A percentile compares a stretch with the other conserved stretches of the same genome.
Evolutionary conservation across 92 coral and sea anemone genomes (phyloP).

Genomic region (Zoanthus sansibaricus): DNA sequence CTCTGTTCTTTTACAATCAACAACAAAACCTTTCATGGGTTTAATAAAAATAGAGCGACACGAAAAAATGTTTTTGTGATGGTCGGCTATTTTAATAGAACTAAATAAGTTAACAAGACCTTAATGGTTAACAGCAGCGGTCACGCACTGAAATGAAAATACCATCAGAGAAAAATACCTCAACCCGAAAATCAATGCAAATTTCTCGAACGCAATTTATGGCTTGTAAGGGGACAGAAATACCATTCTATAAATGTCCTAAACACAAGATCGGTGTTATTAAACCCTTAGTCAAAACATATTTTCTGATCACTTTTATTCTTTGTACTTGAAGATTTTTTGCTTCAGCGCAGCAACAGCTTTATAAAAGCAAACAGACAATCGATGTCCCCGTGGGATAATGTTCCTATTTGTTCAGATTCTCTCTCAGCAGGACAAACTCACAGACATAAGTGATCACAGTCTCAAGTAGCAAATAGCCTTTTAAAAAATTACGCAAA

Average conservation of each 20-base stretch:
- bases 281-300: not conserved
- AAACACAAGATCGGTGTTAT: not conserved
- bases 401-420: not conserved
- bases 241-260: not conserved
- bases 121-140: not conserved
- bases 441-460: not conserved
- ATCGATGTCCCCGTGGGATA: not conserved
- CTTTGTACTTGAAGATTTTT: not conserved
- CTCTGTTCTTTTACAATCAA: not conserved
- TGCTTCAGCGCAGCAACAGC: conserved; percentile 1
- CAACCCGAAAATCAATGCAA: conserved; percentile 18
- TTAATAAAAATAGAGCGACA: not conserved
- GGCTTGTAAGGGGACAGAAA: not conserved
- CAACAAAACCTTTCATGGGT: conserved; percentile 40
- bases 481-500: conserved; percentile 15
- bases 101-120: not conserved
- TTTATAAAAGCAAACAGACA: not conserved
- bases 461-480: conserved; percentile 11
- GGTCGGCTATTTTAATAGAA: not conserved
- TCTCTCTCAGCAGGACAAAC: conserved; percentile 3
- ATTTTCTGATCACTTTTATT: not conserved
- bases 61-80: not conserved
- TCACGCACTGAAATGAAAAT: conserved; percentile 30
- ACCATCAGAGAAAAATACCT: conserved; percentile 26
- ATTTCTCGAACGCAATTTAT: not conserved